phyloP scores from a whole-genome alignment of 2,113 vertebrate species.

The Lepus americanus region DNA sequence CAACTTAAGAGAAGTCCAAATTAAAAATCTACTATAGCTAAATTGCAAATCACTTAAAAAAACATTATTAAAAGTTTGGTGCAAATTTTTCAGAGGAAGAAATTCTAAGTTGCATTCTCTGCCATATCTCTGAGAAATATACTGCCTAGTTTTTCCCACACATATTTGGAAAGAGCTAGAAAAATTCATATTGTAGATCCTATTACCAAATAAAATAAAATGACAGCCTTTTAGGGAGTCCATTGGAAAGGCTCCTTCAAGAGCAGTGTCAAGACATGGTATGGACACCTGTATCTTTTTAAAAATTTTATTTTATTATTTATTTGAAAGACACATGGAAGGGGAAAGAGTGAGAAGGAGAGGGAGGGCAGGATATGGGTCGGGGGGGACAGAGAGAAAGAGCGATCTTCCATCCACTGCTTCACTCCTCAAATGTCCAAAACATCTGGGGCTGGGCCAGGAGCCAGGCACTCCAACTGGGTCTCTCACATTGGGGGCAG shows the following conservation, averaged over 20 bases:
- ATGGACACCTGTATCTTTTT: background rate
- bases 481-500: no score
- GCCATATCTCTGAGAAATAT: background rate
- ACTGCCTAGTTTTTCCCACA: background rate
- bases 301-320: no score
- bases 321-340: no score
- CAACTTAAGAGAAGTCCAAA: background rate
- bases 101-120: background rate
- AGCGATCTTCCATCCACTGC: no score
- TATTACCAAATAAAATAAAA: background rate
- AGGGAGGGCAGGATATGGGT: no score
- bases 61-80: background rate
- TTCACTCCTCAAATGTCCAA: no score
- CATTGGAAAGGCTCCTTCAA: background rate
- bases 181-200: background rate
- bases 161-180: conserved; percentile 19
- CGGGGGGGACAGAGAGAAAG: no score
- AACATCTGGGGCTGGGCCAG: no score
- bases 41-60: background rate
- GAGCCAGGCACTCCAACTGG: no score
- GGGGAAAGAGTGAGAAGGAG: no score
- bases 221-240: background rate
- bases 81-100: background rate
- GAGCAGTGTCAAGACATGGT: background rate
- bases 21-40: background rate